Evolutionary conservation across 2,888 invertebrate genomes (phyloP).

Genomic region (Papilio protenor): DNA sequence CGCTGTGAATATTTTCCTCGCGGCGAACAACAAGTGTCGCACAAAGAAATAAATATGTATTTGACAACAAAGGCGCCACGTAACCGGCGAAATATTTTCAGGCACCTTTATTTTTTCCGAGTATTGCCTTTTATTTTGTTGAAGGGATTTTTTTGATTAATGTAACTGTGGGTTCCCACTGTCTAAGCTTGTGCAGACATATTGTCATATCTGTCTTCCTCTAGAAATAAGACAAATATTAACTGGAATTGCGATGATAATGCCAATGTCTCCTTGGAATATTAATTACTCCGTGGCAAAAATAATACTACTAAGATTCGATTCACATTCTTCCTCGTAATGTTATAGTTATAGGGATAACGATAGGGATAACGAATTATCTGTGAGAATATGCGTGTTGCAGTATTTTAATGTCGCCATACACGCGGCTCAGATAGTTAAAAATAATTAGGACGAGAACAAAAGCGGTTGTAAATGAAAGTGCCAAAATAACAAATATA

Average conservation of each 20-base stretch:
- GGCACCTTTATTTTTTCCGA: conserved; percentile 3
- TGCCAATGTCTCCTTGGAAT: neutral
- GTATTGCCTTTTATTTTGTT: neutral
- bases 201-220: neutral
- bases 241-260: neutral
- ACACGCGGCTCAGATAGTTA: neutral
- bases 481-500: neutral
- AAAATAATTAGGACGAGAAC: conserved; percentile 1
- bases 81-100: neutral
- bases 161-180: neutral
- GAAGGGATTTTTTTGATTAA: conserved; percentile 7
- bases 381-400: neutral
- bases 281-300: neutral
- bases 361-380: no score
- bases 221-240: neutral
- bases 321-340: no score
- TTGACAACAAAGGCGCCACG: conserved; percentile 32
- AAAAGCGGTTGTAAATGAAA: conserved; percentile 1
- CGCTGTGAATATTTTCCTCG: conserved; percentile 29
- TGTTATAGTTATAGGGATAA: no score
- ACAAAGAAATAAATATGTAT: conserved; percentile 31
- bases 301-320: no score
- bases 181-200: neutral
- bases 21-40: conserved; percentile 21
- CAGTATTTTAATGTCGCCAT: neutral